Evolutionary conservation across 1,140 invertebrate genomes (phyloP), one percentile per base, ranked within the genome.

Genomic region (Bombus waltoni): DNA sequence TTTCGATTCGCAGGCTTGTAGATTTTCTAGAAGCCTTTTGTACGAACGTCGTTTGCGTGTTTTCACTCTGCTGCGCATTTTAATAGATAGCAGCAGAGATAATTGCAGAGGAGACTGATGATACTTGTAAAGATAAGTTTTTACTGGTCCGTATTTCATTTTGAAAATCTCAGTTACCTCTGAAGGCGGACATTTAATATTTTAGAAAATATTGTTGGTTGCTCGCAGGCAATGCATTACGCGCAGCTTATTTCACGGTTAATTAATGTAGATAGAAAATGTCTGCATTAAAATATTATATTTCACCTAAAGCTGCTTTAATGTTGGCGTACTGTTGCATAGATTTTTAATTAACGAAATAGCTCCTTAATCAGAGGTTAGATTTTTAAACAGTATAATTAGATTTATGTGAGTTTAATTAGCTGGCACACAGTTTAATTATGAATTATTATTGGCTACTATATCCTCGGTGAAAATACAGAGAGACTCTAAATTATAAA

Each of bases 181-280:
- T 28, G 25, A 18, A 28, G 47, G 22, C 3, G 42, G 28, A 35
- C 47, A 42, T 78, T 78, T 78, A 84, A 78, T 78, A 84, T 75
- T 42, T 57, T 38, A 32, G 40, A 59, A 78, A 70, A 78, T 84
- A 59, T 59, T 44, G 38, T 59, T 18, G 22, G 18, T 35, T 9
- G 40, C 32, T 62, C 18, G 10, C 40, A 8, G 2, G 32, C n/a
- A 13, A 77, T 53, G 40, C 65, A 53, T 74, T 35, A 42, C 15
- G 9, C 6, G 4, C 13, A 62, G 42, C 59, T 53, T 66, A 66
- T 28, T 47, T 47, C 66, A 13, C 44, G 25, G 47, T 83, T 78
- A 84, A 84, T 84, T 84, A 83, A 70, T 32, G 38, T 6, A 13
- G 81, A 57, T 57, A 77, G 38, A 32, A 83, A 28, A 44, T 77